Evolutionary conservation across 2,888 invertebrate species (phyloP), one percentile per base, ranked within the genome.

Genomic region (Chalcis sispes): DNA sequence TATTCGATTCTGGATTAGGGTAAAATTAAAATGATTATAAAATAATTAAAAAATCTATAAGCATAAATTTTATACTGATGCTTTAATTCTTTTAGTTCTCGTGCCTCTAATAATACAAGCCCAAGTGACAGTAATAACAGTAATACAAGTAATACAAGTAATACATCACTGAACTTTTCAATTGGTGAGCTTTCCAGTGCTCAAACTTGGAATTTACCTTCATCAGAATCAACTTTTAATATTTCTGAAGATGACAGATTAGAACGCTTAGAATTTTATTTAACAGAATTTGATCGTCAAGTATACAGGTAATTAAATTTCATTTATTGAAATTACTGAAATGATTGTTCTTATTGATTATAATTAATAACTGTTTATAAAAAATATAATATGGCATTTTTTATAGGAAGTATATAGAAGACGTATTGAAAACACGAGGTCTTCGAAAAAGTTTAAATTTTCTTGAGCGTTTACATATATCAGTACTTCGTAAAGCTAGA

Each of bases 341-440:
- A n/a, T n/a, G n/a, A n/a, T n/a, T n/a, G n/a, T n/a, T n/a, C n/a
- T n/a, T 0, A 48, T 50, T 52, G 18, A 15, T n/a, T 48, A n/a
- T n/a, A n/a, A 48, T 48, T 48, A 48, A 13, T 36, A 36, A 36
- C n/a, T n/a, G n/a, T n/a, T n/a, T n/a, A n/a, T n/a, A n/a, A n/a
- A n/a, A n/a, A n/a, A n/a, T n/a, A 46, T 46, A 50, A 1, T 48
- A 0, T 48, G 1, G 48, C n/a, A 46, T 48, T 23, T 40, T 13
- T 25, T 75, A 20, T 77, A 93, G 96, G 79, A 93, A 94, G 81
- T 97, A 95, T 85, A 96, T 97, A 81, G 95, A 96, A 86, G 95
- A 95, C 85, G 93, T 95, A 74, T 89, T 98, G 72, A 97, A 97
- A 89, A 96, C 96, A 7, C 94, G 95, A 81, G 96, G 97, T 15